A percentile compares a stretch with the other conserved stretches of the same genome.
Conservation (phyloP, 2,113 vertebrate genomes). For the Apodemus sylvaticus region DNA sequence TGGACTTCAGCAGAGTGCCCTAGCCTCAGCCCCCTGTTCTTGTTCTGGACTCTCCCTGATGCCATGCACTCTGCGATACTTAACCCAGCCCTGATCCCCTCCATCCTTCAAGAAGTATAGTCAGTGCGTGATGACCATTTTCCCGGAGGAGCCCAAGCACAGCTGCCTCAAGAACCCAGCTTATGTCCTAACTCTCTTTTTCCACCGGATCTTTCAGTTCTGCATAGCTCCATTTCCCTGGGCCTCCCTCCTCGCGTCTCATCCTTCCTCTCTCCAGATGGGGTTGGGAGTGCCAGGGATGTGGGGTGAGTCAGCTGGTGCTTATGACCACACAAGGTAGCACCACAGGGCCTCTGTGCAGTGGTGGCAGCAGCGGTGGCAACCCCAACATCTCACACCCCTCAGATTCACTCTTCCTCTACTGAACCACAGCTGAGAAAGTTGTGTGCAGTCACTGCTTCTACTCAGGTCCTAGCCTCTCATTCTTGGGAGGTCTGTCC, state of each 20-base stretch:
- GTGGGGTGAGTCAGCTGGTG: background rate
- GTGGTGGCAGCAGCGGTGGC: background rate
- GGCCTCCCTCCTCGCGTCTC: background rate
- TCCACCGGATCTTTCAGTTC: background rate
- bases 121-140: background rate
- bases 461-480: constrained; percentile 47
- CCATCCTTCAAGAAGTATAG: background rate
- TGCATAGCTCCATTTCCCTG: background rate
- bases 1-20: background rate
- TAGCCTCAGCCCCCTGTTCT: background rate
- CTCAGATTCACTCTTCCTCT: background rate
- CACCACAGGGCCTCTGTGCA: background rate
- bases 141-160: background rate
- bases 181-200: background rate
- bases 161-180: background rate
- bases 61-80: background rate
- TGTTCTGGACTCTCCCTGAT: background rate
- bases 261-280: background rate
- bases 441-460: constrained; percentile 42
- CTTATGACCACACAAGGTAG: background rate
- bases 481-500: constrained; percentile 69
- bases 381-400: background rate
- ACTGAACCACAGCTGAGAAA: background rate
- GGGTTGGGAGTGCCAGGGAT: background rate
- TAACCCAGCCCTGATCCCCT: background rate